phyloP scores from a whole-genome alignment of 2,797 vertebrate species.

The Tinamus major region DNA sequence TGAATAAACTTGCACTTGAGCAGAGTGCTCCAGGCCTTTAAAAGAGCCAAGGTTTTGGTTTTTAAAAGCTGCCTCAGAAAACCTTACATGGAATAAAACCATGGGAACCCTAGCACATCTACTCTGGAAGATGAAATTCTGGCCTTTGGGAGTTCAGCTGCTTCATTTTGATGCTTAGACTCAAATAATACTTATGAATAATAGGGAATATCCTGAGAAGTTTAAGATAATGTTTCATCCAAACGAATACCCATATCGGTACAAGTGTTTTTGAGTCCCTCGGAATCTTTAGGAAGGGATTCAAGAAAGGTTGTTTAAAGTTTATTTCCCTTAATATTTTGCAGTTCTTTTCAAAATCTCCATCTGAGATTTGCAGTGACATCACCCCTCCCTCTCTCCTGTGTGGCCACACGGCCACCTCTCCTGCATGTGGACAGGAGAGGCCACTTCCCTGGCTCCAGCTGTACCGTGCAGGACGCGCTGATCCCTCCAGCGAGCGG shows the following conservation, averaged over 20 bases:
- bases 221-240: background rate
- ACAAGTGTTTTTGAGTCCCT: background rate
- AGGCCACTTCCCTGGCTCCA: background rate
- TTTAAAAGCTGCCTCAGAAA: background rate
- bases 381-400: background rate
- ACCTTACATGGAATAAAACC: accelerated
- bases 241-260: background rate
- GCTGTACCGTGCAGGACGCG: background rate
- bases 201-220: background rate
- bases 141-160: background rate
- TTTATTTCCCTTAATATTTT: background rate
- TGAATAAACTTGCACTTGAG: background rate
- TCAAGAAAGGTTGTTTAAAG: background rate
- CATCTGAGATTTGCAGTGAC: background rate
- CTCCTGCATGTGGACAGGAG: background rate
- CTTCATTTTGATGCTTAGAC: background rate
- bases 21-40: background rate
- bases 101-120: background rate
- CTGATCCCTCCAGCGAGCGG: conserved; percentile 7
- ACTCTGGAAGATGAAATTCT: background rate
- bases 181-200: background rate
- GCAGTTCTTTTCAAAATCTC: background rate
- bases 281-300: background rate
- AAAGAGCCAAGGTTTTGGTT: background rate
- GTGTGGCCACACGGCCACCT: background rate